Conservation (phyloP, 1,140 invertebrate species). For the Doryteuthis pealeii region DNA sequence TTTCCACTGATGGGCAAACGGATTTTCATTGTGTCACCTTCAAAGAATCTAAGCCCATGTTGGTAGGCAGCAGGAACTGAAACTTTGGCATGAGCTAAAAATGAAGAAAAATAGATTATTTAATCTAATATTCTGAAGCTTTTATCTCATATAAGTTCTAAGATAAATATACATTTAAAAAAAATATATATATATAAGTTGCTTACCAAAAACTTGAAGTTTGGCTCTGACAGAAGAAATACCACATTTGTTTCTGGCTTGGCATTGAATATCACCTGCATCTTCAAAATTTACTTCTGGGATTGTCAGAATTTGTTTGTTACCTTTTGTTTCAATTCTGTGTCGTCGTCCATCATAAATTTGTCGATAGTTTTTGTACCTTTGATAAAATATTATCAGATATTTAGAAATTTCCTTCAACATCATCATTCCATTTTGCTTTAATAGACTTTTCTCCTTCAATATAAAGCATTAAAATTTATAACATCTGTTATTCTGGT, state of each 20-base stretch:
- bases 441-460: too few relatives aligned
- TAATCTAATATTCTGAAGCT: neutral
- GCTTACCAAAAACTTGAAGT: conserved; percentile 89
- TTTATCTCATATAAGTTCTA: neutral
- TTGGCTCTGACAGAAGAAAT: conserved; percentile 89
- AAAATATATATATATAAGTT: neutral
- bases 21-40: conserved; percentile 94
- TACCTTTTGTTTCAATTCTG: conserved; percentile 83
- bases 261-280: conserved; percentile 95
- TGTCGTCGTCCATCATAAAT: conserved; percentile 87
- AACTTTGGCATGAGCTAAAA: conserved; percentile 85
- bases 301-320: conserved; percentile 80
- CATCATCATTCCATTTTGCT: too few relatives aligned
- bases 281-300: conserved; percentile 93
- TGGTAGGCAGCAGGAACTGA: conserved; percentile 94
- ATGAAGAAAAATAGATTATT: conserved; percentile 8
- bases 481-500: too few relatives aligned
- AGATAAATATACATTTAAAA: neutral
- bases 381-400: conserved; percentile 56
- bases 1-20: conserved; percentile 97
- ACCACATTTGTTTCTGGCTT: conserved; percentile 91
- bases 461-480: too few relatives aligned
- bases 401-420: neutral
- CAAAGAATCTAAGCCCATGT: conserved; percentile 94
- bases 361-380: conserved; percentile 83